A percentile compares a stretch with the other conserved stretches of the same genome.
Evolutionary conservation across 1,140 invertebrate genomes (phyloP).

Genomic region (Macrobrachium nipponense): DNA sequence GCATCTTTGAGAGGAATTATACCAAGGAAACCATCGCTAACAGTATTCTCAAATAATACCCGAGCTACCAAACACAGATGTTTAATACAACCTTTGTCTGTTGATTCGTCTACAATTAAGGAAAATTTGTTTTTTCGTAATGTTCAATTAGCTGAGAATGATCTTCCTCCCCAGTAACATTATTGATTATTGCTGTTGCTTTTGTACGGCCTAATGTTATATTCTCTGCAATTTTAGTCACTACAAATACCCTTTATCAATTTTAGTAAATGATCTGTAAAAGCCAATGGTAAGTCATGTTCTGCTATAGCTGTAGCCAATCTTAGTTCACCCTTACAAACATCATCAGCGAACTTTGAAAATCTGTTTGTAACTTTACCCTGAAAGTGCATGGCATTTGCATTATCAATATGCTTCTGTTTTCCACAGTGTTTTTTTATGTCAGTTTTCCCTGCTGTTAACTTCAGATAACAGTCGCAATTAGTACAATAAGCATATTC

Average conservation of each 20-base stretch:
- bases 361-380: background rate
- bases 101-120: slow-evolving; percentile 20
- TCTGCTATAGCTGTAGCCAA: slow-evolving; percentile 6
- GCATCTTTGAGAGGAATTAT: slow-evolving; percentile 19
- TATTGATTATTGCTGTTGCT: background rate
- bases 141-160: slow-evolving; percentile 11
- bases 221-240: slow-evolving; percentile 21
- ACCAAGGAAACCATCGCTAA: slow-evolving; percentile 15
- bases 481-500: slow-evolving; percentile 7
- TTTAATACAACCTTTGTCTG: slow-evolving; percentile 2
- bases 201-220: slow-evolving; percentile 2
- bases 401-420: background rate
- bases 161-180: slow-evolving; percentile 15
- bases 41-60: background rate
- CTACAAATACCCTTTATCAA: background rate
- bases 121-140: slow-evolving; percentile 31
- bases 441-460: slow-evolving; percentile 17
- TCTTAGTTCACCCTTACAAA: background rate
- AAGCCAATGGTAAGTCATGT: slow-evolving; percentile 5
- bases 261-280: background rate
- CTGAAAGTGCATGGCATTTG: background rate
- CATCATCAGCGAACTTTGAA: background rate
- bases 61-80: slow-evolving; percentile 9
- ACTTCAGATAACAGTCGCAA: slow-evolving; percentile 15
- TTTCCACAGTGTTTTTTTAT: background rate